Conservation (phyloP, 1,140 invertebrate species). For the Zaprionus taronus region DNA sequence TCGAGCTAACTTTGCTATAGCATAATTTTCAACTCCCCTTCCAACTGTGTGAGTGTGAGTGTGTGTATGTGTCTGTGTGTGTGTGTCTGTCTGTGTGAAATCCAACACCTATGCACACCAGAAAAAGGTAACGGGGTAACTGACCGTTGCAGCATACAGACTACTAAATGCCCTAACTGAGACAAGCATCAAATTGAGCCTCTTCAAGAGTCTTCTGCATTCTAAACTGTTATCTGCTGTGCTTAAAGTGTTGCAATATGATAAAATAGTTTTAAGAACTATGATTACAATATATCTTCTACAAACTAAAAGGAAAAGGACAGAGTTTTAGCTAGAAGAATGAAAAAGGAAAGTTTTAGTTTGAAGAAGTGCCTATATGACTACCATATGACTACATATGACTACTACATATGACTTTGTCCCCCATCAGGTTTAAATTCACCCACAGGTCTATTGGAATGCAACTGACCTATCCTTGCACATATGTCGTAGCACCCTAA, state of each 20-base stretch:
- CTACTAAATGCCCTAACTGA: neutral
- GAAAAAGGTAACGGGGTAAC: neutral
- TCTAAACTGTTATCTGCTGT: neutral
- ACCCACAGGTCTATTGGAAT: neutral
- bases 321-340: too few relatives aligned
- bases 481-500: neutral
- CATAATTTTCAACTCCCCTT: conserved; percentile 51
- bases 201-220: neutral
- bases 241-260: neutral
- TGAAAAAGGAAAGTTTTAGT: too few relatives aligned
- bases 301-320: too few relatives aligned
- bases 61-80: conserved; percentile 8
- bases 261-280: too few relatives aligned
- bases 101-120: conserved; percentile 33
- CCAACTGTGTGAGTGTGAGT: neutral
- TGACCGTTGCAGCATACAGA: neutral
- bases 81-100: conserved; percentile 9
- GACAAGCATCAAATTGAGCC: too few relatives aligned
- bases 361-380: too few relatives aligned
- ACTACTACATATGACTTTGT: too few relatives aligned
- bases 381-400: too few relatives aligned
- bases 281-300: too few relatives aligned
- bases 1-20: conserved; percentile 55
- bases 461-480: neutral
- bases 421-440: too few relatives aligned